Percentiles rank a stretch among this genome's conserved stretches.
phyloP scores from a whole-genome alignment of 2,888 invertebrate species.

The Andrena flavipes region DNA sequence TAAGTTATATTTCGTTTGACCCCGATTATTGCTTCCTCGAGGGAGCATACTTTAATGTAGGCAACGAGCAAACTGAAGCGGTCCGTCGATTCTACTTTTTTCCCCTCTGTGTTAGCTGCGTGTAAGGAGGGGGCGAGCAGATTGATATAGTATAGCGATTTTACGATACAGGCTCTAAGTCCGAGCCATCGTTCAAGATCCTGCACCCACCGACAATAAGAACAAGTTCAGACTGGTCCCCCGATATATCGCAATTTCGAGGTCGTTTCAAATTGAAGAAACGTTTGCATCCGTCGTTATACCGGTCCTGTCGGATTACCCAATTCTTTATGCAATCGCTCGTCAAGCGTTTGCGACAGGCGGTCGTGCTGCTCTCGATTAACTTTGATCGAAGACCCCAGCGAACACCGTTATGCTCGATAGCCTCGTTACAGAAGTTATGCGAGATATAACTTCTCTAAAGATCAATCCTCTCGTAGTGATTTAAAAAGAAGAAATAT shows the following conservation, averaged over 20 bases:
- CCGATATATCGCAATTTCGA: constrained; percentile 62
- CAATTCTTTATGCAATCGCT: constrained; percentile 70
- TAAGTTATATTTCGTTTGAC: constrained; percentile 42
- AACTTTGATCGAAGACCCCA: constrained; percentile 53
- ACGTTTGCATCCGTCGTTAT: constrained; percentile 53
- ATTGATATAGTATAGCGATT: constrained; percentile 74
- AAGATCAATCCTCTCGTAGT: constrained; percentile 14
- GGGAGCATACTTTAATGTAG: constrained; percentile 32
- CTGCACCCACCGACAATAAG: constrained; percentile 35
- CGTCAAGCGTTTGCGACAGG: constrained; percentile 53
- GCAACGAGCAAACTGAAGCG: constrained; percentile 45
- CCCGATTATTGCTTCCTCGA: constrained; percentile 43
- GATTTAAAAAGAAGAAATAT: neutral
- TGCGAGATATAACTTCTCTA: constrained; percentile 33
- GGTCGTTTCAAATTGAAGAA: constrained; percentile 62
- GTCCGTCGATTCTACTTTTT: constrained; percentile 40
- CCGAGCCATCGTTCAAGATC: constrained; percentile 59
- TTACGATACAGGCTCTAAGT: constrained; percentile 68
- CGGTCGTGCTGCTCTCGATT: constrained; percentile 53
- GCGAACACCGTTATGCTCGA: constrained; percentile 58
- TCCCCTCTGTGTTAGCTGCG: constrained; percentile 21
- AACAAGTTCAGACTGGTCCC: constrained; percentile 57
- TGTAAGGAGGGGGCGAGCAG: constrained; percentile 61
- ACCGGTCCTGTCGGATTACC: constrained; percentile 69
- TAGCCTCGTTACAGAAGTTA: constrained; percentile 53